Evolutionary conservation across 2,113 vertebrate genomes (phyloP).

Genomic region (Ophthalmolycus amberensis): DNA sequence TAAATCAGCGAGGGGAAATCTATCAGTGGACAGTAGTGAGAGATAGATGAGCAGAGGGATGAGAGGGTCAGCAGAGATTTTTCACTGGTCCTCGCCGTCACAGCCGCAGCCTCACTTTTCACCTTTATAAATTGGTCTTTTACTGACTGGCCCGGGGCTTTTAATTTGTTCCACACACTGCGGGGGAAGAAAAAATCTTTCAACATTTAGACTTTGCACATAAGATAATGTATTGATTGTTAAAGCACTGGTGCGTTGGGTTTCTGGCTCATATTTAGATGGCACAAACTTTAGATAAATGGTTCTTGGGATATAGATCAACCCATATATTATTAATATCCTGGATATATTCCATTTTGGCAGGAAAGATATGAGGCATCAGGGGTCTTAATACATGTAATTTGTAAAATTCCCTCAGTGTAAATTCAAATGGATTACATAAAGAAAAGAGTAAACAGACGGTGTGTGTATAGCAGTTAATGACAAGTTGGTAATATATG

Average conservation of each 20-base stretch:
- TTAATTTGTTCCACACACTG: slow-evolving; percentile 88
- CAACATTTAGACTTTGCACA: slow-evolving; percentile 83
- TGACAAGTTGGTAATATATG: slow-evolving; percentile 50
- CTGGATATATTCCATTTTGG: slow-evolving; percentile 54
- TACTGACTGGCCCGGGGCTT: slow-evolving; percentile 88
- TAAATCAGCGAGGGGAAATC: slow-evolving; percentile 97
- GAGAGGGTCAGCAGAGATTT: slow-evolving; percentile 97
- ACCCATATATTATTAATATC: slow-evolving; percentile 64
- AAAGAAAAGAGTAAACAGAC: slow-evolving; percentile 39
- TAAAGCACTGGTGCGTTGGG: slow-evolving; percentile 77
- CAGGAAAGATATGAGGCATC: slow-evolving; percentile 53
- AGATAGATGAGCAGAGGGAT: slow-evolving; percentile 97
- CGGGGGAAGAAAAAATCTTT: slow-evolving; percentile 54
- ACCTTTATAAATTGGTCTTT: slow-evolving; percentile 91
- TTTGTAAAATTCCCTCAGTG: slow-evolving; percentile 49
- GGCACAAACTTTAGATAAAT: slow-evolving; percentile 79
- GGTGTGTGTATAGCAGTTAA: slow-evolving; percentile 40
- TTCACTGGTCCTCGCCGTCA: slow-evolving; percentile 92
- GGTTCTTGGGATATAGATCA: slow-evolving; percentile 60
- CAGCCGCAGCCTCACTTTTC: slow-evolving; percentile 89
- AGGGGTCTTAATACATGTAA: slow-evolving; percentile 35
- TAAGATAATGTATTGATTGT: slow-evolving; percentile 83
- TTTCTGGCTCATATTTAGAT: slow-evolving; percentile 70
- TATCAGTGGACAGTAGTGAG: slow-evolving; percentile 96
- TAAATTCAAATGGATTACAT: slow-evolving; percentile 38